These are phyloP conservation scores for Pipa parva DNA, from an alignment of 2,113 vertebrate species.

Conservation along the genomic window DNA sequence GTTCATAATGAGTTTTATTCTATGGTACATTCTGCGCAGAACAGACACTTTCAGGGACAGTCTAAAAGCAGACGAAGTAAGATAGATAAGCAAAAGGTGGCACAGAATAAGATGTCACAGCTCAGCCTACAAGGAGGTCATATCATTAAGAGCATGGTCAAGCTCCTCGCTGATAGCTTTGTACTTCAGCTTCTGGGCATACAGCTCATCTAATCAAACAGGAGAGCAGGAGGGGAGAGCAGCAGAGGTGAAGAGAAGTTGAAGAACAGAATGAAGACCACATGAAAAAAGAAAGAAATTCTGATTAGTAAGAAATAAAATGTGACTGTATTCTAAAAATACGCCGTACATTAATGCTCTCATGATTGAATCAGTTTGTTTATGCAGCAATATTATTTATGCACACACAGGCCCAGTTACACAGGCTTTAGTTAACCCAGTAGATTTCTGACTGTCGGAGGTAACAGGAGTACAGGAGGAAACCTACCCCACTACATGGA, in stretches of 20 bases:
- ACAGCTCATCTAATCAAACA: conserved; percentile 75
- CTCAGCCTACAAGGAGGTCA: conserved; percentile 72
- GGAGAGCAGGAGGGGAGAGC: conserved; percentile 36
- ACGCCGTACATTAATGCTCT: too few species aligned
- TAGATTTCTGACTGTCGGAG: too few species aligned
- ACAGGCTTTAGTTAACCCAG: too few species aligned
- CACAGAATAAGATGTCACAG: neutral
- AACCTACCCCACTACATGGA: too few species aligned
- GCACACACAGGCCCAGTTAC: too few species aligned
- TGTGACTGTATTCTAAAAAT: too few species aligned
- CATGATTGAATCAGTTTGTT: too few species aligned
- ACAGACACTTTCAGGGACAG: neutral
- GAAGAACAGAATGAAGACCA: conserved; percentile 46
- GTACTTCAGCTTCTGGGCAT: conserved; percentile 85
- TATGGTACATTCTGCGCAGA: conserved; percentile 8
- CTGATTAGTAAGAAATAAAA: neutral
- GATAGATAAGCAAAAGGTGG: neutral
- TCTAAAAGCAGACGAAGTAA: conserved; percentile 8
- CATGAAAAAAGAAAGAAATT: conserved; percentile 51
- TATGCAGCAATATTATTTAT: too few species aligned
- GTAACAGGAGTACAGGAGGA: too few species aligned
- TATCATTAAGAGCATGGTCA: conserved; percentile 81
- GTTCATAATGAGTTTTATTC: conserved; percentile 51
- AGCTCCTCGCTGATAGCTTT: conserved; percentile 88
- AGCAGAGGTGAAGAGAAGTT: conserved; percentile 52